Evolutionary conservation across 2,888 invertebrate species (phyloP), one percentile per base, ranked within the genome.

Genomic region (Parnassius glacialis): DNA sequence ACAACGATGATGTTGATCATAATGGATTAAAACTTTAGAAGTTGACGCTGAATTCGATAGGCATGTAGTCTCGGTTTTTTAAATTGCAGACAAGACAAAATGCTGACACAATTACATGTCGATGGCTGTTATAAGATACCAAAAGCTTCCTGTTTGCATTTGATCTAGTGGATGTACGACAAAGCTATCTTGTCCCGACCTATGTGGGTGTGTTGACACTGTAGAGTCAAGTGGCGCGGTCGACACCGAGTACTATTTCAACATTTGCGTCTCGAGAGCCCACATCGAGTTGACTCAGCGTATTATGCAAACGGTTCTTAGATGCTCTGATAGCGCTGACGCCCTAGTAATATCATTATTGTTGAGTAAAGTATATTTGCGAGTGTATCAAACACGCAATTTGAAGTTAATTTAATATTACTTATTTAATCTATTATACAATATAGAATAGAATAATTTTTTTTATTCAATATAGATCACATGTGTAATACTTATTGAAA

Each of bases 181-280:
- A 67, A 43, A 42, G 60, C 25, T 80, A 76, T 79, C 76, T 74
- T 70, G 64, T 58, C 56, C 10, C n/a, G 43, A 10, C 9, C 12
- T 5, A 65, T 74, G 86, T 84, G 74, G 84, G 84, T 68, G 81
- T 74, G 70, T 78, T 81, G 80, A 83, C 81, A 80, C 78, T 68
- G 74, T 72, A 79, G 70, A 82, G 85, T 84, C 85, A 84, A 87
- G 86, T 84, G 85, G 76, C 73, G 71, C 54, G 55, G 42, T 52
- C 66, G 67, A 58, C 57, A 48, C 64, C 42, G 63, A 52, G 54
- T 47, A 64, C 64, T 64, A 54, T 70, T 73, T 58, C 69, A 62
- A 70, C 70, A 71, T 67, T 62, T 48, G 65, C 57, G 61, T 59
- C 34, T 34, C 66, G 62, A 69, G 66, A 70, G 68, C 72, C 73